A percentile compares a stretch with the other conserved stretches of the same genome.
These are phyloP conservation scores for Cactoblastis cactorum DNA, from an alignment of 2,888 invertebrate species.

Conservation along the genomic window DNA sequence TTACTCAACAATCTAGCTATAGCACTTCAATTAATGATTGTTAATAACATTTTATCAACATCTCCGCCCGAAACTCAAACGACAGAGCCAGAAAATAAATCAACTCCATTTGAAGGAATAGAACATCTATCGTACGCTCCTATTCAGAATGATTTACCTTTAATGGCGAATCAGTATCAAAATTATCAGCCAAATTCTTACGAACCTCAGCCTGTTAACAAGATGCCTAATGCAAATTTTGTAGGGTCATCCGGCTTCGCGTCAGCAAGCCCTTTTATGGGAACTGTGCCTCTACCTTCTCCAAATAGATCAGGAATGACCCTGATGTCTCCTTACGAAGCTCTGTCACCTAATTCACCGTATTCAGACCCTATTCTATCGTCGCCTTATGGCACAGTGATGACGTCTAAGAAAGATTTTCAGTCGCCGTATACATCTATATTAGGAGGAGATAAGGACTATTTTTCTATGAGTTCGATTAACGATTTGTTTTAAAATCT, in stretches of 20 bases:
- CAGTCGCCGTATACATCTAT: constrained; percentile 46
- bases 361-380: constrained; percentile 30
- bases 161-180: constrained; percentile 10
- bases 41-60: constrained; percentile 53
- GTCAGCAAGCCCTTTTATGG: constrained; percentile 23
- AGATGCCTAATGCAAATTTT: constrained; percentile 32
- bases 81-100: constrained; percentile 9
- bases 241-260: constrained; percentile 33
- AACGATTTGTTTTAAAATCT: constrained; percentile 32
- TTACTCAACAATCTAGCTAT: constrained; percentile 63
- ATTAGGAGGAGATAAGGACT: constrained; percentile 37
- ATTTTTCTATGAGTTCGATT: constrained; percentile 38
- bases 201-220: constrained; percentile 11
- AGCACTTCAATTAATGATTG: constrained; percentile 55
- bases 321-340: constrained; percentile 52
- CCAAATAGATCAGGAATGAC: constrained; percentile 30
- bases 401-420: constrained; percentile 42
- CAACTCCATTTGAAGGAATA: constrained; percentile 11
- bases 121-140: constrained; percentile 13
- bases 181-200: constrained; percentile 16
- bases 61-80: constrained; percentile 27
- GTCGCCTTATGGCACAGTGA: constrained; percentile 25
- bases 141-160: constrained; percentile 1
- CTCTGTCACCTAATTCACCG: constrained; percentile 30
- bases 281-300: constrained; percentile 14